Evolutionary conservation across 2,113 vertebrate genomes (phyloP).

Genomic region (Emydura subglobosa): DNA sequence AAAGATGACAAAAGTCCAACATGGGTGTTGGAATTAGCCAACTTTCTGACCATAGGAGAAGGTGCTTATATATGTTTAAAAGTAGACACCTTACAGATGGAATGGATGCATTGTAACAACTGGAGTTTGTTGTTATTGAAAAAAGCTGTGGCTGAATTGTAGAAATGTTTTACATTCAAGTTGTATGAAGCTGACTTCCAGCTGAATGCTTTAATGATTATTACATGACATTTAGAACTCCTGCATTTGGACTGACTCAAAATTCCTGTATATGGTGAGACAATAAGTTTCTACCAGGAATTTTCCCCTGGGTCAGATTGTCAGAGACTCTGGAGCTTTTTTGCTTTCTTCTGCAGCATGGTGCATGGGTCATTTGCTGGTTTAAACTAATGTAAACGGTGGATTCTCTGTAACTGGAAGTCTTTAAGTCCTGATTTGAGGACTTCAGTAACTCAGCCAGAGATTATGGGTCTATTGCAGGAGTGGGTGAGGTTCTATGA

Average conservation of each 20-base stretch:
- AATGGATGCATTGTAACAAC: background rate
- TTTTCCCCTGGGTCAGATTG: too few species aligned
- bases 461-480: too few species aligned
- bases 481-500: too few species aligned
- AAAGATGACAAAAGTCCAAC: background rate
- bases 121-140: background rate
- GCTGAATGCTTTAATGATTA: background rate
- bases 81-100: background rate
- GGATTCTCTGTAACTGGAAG: too few species aligned
- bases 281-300: background rate
- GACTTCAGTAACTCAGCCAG: too few species aligned
- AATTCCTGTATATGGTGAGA: background rate
- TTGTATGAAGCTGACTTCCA: background rate
- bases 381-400: too few species aligned
- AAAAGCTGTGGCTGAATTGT: background rate
- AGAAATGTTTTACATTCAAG: background rate
- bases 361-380: too few species aligned
- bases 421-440: too few species aligned
- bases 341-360: too few species aligned
- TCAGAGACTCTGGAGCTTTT: too few species aligned
- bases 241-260: background rate
- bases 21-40: background rate
- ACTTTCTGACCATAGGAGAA: background rate
- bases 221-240: background rate
- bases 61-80: background rate